phyloP scores from a whole-genome alignment of 2,888 invertebrate species.

The Caenorhabditis macrosperma region DNA sequence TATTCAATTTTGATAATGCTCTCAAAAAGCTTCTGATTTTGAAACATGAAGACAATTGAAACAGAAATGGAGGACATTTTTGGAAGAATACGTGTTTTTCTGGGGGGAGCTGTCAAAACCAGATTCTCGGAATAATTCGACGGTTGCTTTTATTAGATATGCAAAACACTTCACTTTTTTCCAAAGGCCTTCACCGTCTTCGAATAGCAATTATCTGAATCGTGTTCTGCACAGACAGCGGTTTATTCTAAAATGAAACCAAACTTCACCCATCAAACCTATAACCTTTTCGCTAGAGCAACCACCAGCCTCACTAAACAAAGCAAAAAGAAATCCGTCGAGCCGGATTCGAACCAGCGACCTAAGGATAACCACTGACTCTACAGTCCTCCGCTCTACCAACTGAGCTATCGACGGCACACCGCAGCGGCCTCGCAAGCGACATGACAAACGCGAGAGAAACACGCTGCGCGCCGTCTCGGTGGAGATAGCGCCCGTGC shows the following conservation, averaged over 20 bases:
- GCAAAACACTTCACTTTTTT: no score
- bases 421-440: constrained; percentile 15
- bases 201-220: no score
- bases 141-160: no score
- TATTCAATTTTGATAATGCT: constrained; percentile 1
- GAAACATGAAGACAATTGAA: not conserved
- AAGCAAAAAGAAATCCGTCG: constrained; percentile 64
- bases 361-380: constrained; percentile 71
- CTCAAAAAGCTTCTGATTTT: not conserved
- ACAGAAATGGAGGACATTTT: no score
- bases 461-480: not conserved
- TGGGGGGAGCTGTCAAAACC: no score
- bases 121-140: no score
- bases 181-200: no score
- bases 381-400: constrained; percentile 72
- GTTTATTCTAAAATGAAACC: no score
- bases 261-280: no score
- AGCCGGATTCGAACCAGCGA: constrained; percentile 76
- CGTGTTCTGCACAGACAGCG: no score
- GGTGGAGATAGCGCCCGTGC: not conserved
- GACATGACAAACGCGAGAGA: not conserved
- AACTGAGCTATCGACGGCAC: constrained; percentile 70
- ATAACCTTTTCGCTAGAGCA: not conserved
- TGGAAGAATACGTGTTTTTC: no score
- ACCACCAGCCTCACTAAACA: not conserved